phyloP scores from a whole-genome alignment of 2,113 vertebrate species.

The Heterotis niloticus region DNA sequence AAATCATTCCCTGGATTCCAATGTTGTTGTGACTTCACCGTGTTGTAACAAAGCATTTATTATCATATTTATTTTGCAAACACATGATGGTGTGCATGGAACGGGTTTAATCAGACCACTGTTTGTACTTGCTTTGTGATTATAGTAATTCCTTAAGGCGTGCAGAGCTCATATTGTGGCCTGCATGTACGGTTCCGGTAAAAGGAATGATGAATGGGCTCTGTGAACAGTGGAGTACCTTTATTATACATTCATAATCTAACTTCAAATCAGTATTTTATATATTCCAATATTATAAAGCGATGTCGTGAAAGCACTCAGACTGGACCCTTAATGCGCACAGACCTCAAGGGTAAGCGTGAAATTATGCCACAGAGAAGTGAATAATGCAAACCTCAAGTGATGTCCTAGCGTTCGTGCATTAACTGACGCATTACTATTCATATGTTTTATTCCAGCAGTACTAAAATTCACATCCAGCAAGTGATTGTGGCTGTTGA shows the following conservation, averaged over 20 bases:
- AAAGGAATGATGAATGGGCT: neutral
- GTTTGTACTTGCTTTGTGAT: too few species aligned
- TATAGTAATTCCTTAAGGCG: too few species aligned
- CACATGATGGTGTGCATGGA: too few species aligned
- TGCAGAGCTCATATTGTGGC: neutral
- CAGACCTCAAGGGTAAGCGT: constrained; percentile 21
- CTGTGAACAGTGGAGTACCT: neutral
- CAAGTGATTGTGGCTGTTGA: constrained; percentile 27
- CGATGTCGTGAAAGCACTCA: neutral
- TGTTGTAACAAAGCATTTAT: too few species aligned
- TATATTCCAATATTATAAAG: constrained; percentile 3
- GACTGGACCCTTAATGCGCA: constrained; percentile 15
- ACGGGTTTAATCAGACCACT: too few species aligned
- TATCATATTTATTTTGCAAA: too few species aligned
- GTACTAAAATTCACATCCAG: constrained; percentile 28
- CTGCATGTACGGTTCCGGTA: neutral
- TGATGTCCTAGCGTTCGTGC: constrained; percentile 22
- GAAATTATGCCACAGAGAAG: constrained; percentile 22
- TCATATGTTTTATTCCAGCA: constrained; percentile 5
- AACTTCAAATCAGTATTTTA: constrained; percentile 10
- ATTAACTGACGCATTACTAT: neutral
- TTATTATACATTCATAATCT: neutral
- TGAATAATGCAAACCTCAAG: constrained; percentile 30
- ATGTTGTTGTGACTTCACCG: too few species aligned
- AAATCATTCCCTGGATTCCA: too few species aligned